A percentile compares a stretch with the other conserved stretches of the same genome.
Evolutionary conservation across 2,113 vertebrate species (phyloP).

Genomic region (Oostethus manadensis): DNA sequence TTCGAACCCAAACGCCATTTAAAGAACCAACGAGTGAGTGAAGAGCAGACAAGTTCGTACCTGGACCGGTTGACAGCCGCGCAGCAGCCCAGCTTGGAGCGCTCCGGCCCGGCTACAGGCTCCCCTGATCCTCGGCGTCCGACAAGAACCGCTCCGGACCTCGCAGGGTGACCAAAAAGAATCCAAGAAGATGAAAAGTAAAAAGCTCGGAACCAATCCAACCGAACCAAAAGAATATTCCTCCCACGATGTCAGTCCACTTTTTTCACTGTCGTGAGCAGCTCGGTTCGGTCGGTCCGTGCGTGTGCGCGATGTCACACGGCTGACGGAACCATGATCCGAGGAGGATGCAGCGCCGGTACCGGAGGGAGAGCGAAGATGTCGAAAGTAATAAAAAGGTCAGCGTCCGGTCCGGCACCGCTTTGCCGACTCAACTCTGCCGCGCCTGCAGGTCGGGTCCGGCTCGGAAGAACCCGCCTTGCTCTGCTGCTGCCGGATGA

Average conservation of each 20-base stretch:
- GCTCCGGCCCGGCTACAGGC: slow-evolving; percentile 61
- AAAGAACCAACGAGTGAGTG: background rate
- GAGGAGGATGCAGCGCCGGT: background rate
- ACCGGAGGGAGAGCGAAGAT: background rate
- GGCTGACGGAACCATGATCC: background rate
- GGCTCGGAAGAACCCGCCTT: slow-evolving; percentile 50
- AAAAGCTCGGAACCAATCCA: slow-evolving; percentile 19
- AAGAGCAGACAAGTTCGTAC: slow-evolving; percentile 55
- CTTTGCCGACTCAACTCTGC: slow-evolving; percentile 35
- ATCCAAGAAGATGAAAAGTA: slow-evolving; percentile 43
- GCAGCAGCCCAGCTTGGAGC: slow-evolving; percentile 55
- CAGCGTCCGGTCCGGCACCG: slow-evolving; percentile 25
- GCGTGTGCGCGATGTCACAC: background rate
- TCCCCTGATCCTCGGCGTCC: slow-evolving; percentile 48
- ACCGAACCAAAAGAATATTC: slow-evolving; percentile 53
- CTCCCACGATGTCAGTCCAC: slow-evolving; percentile 46
- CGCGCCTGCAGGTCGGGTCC: slow-evolving; percentile 34
- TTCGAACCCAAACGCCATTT: no score
- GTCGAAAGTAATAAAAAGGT: background rate
- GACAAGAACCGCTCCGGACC: slow-evolving; percentile 46
- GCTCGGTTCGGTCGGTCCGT: slow-evolving; percentile 29
- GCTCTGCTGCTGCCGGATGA: slow-evolving; percentile 9
- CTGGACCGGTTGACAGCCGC: slow-evolving; percentile 58
- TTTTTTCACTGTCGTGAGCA: slow-evolving; percentile 49
- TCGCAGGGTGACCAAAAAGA: slow-evolving; percentile 5